phyloP scores from a whole-genome alignment of 2,797 vertebrate species.

The Apodemus agrarius region DNA sequence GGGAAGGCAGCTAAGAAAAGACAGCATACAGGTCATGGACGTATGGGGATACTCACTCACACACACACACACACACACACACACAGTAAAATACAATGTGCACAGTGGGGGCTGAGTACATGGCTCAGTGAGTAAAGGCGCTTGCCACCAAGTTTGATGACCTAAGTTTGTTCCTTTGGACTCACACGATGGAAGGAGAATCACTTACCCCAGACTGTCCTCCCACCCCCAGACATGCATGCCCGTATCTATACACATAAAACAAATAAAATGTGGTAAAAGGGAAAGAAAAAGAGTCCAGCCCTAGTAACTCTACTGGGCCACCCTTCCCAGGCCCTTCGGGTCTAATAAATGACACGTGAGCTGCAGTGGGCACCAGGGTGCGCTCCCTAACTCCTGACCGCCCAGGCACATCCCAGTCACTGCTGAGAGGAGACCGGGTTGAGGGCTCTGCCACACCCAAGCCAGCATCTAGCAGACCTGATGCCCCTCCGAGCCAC shows the following conservation, averaged over 20 bases:
- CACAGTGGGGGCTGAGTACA: neutral
- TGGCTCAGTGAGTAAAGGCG: neutral
- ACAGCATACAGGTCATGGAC: neutral
- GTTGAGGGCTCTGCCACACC: neutral
- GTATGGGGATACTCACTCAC: neutral
- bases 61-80: too few species aligned
- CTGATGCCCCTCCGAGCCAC: neutral
- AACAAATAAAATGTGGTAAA: neutral
- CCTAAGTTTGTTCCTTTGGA: neutral
- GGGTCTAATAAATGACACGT: neutral
- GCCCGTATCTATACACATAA: too few species aligned
- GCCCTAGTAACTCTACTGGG: neutral
- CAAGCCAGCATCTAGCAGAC: neutral
- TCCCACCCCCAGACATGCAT: neutral
- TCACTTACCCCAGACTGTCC: neutral
- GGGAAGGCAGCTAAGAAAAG: neutral
- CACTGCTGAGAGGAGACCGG: neutral
- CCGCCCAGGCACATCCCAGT: neutral
- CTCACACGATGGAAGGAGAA: neutral
- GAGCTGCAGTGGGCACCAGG: accelerated
- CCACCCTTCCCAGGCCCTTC: neutral
- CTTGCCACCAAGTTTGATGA: neutral
- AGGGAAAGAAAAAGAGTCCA: neutral
- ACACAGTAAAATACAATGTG: neutral
- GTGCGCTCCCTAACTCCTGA: neutral